phyloP scores from a whole-genome alignment of 2,797 vertebrate genomes.

The Phrynocephalus vlangalii region DNA sequence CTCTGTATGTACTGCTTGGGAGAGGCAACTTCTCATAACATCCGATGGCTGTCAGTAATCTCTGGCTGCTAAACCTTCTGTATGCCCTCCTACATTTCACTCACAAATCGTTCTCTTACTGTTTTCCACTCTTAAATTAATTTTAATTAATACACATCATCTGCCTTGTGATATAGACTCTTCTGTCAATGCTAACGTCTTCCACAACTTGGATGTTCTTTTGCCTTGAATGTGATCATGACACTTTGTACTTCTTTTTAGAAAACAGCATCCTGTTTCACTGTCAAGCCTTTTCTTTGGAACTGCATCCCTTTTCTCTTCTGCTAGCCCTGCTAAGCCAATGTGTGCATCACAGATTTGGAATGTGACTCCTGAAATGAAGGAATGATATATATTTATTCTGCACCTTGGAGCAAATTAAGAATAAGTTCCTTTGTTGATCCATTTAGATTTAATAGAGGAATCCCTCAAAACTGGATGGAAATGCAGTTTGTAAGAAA shows the following conservation, averaged over 20 bases:
- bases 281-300: not conserved
- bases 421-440: not conserved
- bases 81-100: not conserved
- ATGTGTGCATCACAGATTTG: conserved; percentile 3
- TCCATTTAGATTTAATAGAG: not conserved
- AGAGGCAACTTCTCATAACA: not conserved
- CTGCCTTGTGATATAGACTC: not conserved
- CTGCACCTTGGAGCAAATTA: not conserved
- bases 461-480: not conserved
- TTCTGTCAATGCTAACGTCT: not conserved
- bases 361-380: not conserved
- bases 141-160: not conserved
- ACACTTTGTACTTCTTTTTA: not conserved
- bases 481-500: not conserved
- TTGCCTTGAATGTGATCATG: not conserved
- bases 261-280: not conserved
- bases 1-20: too few relatives aligned
- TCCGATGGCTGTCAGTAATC: not conserved
- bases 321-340: not conserved
- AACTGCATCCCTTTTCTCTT: conserved; percentile 1
- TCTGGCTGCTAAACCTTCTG: too few relatives aligned
- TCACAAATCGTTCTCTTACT: not conserved
- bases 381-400: conserved; percentile 7
- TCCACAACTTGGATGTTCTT: not conserved
- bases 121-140: not conserved